Conservation (phyloP, 2,113 vertebrate species). For the Amia ocellicauda region DNA sequence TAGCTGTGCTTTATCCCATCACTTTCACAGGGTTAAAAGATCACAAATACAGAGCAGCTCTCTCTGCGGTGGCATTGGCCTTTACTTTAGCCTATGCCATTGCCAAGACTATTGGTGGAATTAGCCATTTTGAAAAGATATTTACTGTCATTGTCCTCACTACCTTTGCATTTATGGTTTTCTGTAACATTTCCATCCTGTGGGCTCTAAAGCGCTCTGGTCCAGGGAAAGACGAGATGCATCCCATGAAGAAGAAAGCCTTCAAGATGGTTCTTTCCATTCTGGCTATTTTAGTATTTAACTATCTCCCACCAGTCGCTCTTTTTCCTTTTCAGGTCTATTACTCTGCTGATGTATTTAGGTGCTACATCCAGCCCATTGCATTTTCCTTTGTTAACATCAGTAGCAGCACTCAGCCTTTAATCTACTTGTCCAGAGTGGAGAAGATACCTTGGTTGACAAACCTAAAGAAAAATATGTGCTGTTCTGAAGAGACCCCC, state of each 20-base stretch:
- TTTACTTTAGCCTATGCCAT: constrained; percentile 62
- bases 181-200: too few relatives aligned
- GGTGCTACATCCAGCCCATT: constrained; percentile 61
- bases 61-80: constrained; percentile 44
- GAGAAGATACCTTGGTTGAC: constrained; percentile 58
- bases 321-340: constrained; percentile 65
- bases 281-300: constrained; percentile 58
- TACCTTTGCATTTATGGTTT: constrained; percentile 53
- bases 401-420: constrained; percentile 67
- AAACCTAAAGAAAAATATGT: too few relatives aligned
- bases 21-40: constrained; percentile 54
- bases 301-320: constrained; percentile 64
- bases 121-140: constrained; percentile 62
- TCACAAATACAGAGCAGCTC: constrained; percentile 54
- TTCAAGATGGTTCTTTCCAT: constrained; percentile 66
- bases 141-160: constrained; percentile 61
- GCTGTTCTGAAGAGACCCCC: too few relatives aligned
- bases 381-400: constrained; percentile 66
- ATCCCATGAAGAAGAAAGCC: too few relatives aligned
- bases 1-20: constrained; percentile 65
- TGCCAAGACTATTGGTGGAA: constrained; percentile 51
- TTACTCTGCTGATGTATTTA: constrained; percentile 49
- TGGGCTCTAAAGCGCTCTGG: constrained; percentile 51
- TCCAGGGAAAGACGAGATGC: too few relatives aligned
- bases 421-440: constrained; percentile 59